Evolutionary conservation across 2,888 invertebrate genomes (phyloP), one percentile per base, ranked within the genome.

Genomic region (Lepetodrilus schrolli): DNA sequence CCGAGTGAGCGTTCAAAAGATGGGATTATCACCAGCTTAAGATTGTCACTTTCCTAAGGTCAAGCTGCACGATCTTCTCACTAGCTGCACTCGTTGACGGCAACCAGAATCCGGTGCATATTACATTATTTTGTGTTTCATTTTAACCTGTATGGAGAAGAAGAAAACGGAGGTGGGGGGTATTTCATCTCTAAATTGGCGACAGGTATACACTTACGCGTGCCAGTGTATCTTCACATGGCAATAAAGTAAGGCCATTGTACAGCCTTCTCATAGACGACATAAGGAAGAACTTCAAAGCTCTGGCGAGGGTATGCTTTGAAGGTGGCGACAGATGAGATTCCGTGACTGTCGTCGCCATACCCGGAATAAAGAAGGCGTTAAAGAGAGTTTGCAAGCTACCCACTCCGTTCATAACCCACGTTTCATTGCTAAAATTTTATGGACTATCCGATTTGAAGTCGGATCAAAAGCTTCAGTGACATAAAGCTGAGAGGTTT

Each of bases 371-470:
- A 58, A 58, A 58, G 58, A 30, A 26, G 7, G 26, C 21, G 58
- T 30, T 43, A 43, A 58, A 23, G 58, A 58, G 26, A 58, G 58
- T 58, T 58, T 58, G 34, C 58, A 58, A 58, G 58, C 58, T 30
- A 30, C 30, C n/a, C 17, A 26, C 58, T 30, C 58, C 58, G 30
- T 58, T 58, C 26, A 58, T 58, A 58, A 34, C n/a, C 58, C 58
- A 58, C 58, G 58, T 58, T 58, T 58, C 58, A 58, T 58, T 30
- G 58, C 58, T 34, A 58, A 23, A 30, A 58, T 58, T 58, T 58
- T 58, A 58, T 58, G 58, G 26, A 58, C 58, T 58, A 17, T 58
- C 30, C 58, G 58, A 58, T 58, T 58, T 30, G 58, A 58, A 58
- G 58, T 58, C 58, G 58, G 58, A 58, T 58, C 58, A 58, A 58